These are phyloP conservation scores for Fregetta grallaria DNA, from an alignment of 2,113 vertebrate genomes.

Conservation along the genomic window DNA sequence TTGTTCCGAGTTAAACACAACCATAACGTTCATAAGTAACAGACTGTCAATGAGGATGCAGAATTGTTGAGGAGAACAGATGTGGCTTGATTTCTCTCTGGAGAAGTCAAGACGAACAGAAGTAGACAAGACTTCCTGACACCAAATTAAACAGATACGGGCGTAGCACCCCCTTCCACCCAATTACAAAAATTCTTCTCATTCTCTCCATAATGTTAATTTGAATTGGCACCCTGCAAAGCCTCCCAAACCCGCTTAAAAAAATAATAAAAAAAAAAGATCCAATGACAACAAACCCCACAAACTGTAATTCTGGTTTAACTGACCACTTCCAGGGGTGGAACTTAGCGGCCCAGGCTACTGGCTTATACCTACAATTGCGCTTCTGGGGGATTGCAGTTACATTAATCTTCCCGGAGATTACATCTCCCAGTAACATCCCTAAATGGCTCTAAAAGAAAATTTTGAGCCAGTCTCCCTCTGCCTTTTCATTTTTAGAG, in stretches of 20 bases:
- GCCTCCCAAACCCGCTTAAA: neutral
- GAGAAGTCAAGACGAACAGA: neutral
- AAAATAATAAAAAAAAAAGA: neutral
- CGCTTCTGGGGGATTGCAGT: slow-evolving; percentile 33
- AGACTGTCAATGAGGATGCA: neutral
- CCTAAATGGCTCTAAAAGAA: slow-evolving; percentile 20
- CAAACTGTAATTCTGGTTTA: neutral
- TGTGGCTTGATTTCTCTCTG: neutral
- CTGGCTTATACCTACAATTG: slow-evolving; percentile 4
- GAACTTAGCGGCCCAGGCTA: neutral
- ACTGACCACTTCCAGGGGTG: neutral
- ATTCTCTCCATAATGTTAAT: neutral
- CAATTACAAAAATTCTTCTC: neutral
- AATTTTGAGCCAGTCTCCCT: neutral
- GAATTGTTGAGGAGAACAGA: neutral
- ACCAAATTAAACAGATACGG: neutral
- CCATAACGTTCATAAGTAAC: neutral
- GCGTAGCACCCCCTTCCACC: neutral
- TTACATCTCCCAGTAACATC: slow-evolving; percentile 23
- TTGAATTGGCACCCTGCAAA: neutral
- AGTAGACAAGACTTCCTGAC: neutral
- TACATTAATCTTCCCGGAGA: slow-evolving; percentile 50
- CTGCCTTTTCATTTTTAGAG: slow-evolving; percentile 24
- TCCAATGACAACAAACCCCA: neutral
- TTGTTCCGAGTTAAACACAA: neutral